phyloP scores from a whole-genome alignment of 2,888 invertebrate species.

The Drosophila putrida region DNA sequence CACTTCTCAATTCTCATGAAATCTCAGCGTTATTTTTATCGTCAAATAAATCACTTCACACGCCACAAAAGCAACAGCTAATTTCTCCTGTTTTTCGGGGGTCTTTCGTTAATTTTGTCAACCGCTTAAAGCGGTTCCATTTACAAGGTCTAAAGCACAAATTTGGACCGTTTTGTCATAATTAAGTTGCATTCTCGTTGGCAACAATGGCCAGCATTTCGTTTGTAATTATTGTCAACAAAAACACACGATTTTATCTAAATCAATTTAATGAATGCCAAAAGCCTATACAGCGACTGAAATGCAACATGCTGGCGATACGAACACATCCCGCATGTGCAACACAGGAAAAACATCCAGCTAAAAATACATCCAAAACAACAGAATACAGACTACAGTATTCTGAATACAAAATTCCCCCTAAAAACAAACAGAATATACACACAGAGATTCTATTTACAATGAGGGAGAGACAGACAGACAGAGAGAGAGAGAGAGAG shows the following conservation, averaged over 20 bases:
- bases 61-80: neutral
- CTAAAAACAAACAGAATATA: conserved; percentile 47
- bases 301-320: conserved; percentile 43
- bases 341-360: conserved; percentile 6
- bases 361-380: conserved; percentile 32
- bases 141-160: conserved; percentile 25
- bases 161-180: conserved; percentile 51
- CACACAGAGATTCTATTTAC: conserved; percentile 1
- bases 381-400: conserved; percentile 22
- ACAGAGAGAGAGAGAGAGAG: conserved; percentile 6
- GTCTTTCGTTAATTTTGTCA: conserved; percentile 22
- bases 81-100: neutral
- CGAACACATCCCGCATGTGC: conserved; percentile 28
- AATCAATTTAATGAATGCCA: conserved; percentile 75
- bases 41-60: conserved; percentile 13
- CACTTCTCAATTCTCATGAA: conserved; percentile 2
- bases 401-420: conserved; percentile 31
- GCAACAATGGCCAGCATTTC: conserved; percentile 33
- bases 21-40: conserved; percentile 6
- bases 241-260: conserved; percentile 72
- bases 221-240: conserved; percentile 61
- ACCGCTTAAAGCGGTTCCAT: conserved; percentile 28
- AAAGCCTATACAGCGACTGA: conserved; percentile 19
- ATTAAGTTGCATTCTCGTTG: conserved; percentile 50
- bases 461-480: neutral